phyloP scores from a whole-genome alignment of 2,888 invertebrate species.

The Melanophora roralis region DNA sequence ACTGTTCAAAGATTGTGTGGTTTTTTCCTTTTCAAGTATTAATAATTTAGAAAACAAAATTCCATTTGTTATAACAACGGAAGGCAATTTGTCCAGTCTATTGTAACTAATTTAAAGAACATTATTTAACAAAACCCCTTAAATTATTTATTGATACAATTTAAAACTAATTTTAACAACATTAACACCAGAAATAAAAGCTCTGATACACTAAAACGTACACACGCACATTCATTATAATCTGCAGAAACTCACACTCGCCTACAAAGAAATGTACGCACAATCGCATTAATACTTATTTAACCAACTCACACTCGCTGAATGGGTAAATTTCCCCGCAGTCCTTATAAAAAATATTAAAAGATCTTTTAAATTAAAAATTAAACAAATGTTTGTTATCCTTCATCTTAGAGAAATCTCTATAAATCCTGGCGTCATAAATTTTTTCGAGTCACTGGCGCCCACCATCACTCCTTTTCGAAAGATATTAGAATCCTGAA shows the following conservation, averaged over 20 bases:
- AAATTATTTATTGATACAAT: conserved; percentile 58
- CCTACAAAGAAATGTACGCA: neutral
- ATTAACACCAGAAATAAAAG: conserved; percentile 51
- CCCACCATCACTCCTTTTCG: no score
- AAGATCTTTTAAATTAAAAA: no score
- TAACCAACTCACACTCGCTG: neutral
- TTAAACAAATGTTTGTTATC: no score
- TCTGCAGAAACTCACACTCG: neutral
- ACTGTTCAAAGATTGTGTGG: neutral
- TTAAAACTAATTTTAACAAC: conserved; percentile 57
- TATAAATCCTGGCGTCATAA: no score
- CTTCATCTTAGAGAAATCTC: no score
- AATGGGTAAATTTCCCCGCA: no score
- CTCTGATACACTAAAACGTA: conserved; percentile 6
- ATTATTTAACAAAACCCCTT: conserved; percentile 47
- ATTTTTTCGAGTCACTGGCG: no score
- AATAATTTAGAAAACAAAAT: conserved; percentile 2
- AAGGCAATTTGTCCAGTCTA: conserved; percentile 39
- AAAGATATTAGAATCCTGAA: no score
- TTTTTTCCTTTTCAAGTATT: neutral
- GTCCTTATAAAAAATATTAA: no score
- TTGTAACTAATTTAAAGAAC: conserved; percentile 32
- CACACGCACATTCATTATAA: no score
- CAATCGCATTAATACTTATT: neutral
- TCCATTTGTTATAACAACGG: conserved; percentile 8